phyloP scores from a whole-genome alignment of 2,113 vertebrate species.

The Pao palembangensis region DNA sequence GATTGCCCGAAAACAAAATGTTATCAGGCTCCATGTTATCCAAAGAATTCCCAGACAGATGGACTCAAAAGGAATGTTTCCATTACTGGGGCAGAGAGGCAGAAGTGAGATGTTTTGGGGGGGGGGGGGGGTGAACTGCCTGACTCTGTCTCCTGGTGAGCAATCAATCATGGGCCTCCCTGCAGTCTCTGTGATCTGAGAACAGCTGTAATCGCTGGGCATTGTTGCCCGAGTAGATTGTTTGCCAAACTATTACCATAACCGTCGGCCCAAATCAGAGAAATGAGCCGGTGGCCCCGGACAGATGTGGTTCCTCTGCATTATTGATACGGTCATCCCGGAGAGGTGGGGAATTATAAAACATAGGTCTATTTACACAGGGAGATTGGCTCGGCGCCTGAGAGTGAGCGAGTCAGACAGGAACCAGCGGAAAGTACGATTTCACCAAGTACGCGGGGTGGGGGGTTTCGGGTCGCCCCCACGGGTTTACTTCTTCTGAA shows the following conservation, averaged over 20 bases:
- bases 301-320: conserved; percentile 94
- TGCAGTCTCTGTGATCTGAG: conserved; percentile 84
- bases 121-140: conserved; percentile 72
- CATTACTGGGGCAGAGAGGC: conserved; percentile 76
- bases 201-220: conserved; percentile 96
- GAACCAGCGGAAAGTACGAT: conserved; percentile 94
- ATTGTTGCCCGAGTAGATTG: conserved; percentile 94
- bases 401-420: conserved; percentile 91
- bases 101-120: conserved; percentile 67
- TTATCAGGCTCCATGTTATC: conserved; percentile 6
- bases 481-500: conserved; percentile 71
- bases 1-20: not conserved
- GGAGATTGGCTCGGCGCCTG: conserved; percentile 97
- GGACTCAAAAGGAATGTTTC: conserved; percentile 61
- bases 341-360: conserved; percentile 97
- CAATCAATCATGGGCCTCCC: conserved; percentile 90
- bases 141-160: conserved; percentile 78
- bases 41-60: conserved; percentile 46
- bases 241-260: conserved; percentile 99
- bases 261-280: conserved; percentile 96
- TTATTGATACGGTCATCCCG: conserved; percentile 96
- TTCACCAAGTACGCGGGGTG: conserved; percentile 81
- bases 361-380: conserved; percentile 99
- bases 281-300: conserved; percentile 96
- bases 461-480: conserved; percentile 81